Evolutionary conservation across 2,113 vertebrate species (phyloP).

Genomic region (Phrynosoma blainvillii): DNA sequence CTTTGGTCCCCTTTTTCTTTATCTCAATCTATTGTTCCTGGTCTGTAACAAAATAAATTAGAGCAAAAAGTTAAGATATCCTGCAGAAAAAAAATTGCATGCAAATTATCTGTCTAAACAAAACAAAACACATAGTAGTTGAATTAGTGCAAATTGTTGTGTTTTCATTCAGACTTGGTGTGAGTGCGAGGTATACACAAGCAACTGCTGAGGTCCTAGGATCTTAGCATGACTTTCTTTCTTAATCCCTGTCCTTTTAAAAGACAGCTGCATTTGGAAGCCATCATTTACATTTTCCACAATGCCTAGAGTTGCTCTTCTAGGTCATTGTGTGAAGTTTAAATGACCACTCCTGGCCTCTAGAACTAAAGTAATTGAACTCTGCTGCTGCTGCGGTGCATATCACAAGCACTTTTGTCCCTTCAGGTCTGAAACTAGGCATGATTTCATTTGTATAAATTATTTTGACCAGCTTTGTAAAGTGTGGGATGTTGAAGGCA

Average conservation of each 20-base stretch:
- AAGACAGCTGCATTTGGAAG: background rate
- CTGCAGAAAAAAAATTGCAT: background rate
- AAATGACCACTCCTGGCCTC: too few relatives aligned
- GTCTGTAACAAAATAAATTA: background rate
- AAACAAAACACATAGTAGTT: background rate
- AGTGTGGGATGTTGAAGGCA: background rate
- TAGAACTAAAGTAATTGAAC: background rate
- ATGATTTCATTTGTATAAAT: too few relatives aligned
- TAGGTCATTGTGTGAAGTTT: background rate
- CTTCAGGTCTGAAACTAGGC: background rate
- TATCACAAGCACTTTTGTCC: too few relatives aligned
- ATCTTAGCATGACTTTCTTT: too few relatives aligned
- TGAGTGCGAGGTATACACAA: too few relatives aligned
- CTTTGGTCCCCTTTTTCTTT: too few relatives aligned
- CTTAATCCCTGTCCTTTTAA: background rate
- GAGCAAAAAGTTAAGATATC: background rate
- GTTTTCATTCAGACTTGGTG: background rate
- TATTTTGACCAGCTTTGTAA: background rate
- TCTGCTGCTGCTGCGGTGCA: too few relatives aligned
- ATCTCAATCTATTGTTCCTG: background rate
- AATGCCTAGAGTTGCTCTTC: background rate
- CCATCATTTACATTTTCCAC: background rate
- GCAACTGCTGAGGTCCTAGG: background rate
- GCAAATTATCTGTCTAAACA: background rate
- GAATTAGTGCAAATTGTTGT: background rate